Conservation (phyloP, 2,888 invertebrate genomes). For the Beris chalybata region DNA sequence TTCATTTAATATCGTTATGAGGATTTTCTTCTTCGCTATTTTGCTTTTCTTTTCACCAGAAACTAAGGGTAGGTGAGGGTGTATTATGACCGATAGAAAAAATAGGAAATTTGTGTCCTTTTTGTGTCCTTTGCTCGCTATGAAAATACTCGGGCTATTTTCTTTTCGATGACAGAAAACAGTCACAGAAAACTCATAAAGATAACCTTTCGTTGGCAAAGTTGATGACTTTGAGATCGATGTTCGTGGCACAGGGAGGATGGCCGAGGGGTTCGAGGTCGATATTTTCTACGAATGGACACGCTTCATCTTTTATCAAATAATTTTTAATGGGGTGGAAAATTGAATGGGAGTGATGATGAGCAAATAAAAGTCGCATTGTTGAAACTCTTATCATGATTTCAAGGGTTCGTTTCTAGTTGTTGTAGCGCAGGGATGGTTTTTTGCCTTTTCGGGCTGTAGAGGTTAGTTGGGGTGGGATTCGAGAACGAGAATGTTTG, state of each 20-base stretch:
- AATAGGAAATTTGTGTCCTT: conserved; percentile 31
- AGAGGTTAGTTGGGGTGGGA: not conserved
- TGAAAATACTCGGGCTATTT: conserved; percentile 17
- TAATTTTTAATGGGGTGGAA: conserved; percentile 45
- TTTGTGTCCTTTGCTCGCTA: not conserved
- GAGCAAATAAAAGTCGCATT: conserved; percentile 44
- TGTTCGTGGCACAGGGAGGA: not conserved
- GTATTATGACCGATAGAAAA: not conserved
- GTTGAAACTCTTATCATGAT: conserved; percentile 34
- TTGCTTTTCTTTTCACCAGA: conserved; percentile 12
- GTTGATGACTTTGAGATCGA: conserved; percentile 20
- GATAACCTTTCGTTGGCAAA: conserved; percentile 15
- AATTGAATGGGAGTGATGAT: conserved; percentile 47
- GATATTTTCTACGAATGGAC: conserved; percentile 32
- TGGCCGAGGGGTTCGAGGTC: not conserved
- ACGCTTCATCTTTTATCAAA: conserved; percentile 38
- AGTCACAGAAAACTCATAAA: conserved; percentile 18
- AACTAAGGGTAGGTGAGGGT: too few species aligned
- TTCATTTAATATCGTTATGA: conserved; percentile 42
- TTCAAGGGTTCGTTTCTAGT: too few species aligned
- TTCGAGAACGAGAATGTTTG: not conserved
- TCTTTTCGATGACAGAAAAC: not conserved
- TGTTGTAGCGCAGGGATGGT: not conserved
- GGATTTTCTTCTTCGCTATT: conserved; percentile 26
- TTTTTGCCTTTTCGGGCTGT: conserved; percentile 1